phyloP scores from a whole-genome alignment of 2,888 invertebrate genomes.

The Heliconius sara region DNA sequence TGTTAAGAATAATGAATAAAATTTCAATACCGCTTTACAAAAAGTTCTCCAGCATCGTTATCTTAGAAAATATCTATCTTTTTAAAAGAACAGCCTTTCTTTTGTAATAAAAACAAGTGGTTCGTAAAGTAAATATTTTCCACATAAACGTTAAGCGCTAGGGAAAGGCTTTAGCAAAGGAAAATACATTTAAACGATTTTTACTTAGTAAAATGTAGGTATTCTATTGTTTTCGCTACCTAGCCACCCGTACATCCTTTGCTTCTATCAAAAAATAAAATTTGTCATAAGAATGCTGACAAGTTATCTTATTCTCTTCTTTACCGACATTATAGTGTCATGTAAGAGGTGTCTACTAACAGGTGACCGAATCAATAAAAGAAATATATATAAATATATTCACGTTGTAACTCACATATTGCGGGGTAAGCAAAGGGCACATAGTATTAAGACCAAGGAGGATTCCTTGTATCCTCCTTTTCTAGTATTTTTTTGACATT shows the following conservation, averaged over 20 bases:
- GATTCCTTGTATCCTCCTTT: no score
- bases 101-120: slow-evolving; percentile 23
- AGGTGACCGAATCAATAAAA: no score
- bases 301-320: not conserved
- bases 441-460: no score
- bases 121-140: slow-evolving; percentile 20
- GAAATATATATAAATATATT: no score
- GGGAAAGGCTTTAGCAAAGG: slow-evolving; percentile 12
- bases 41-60: slow-evolving; percentile 4
- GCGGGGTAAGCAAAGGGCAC: no score
- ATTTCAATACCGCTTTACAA: not conserved
- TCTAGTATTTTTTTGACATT: no score
- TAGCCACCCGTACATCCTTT: not conserved
- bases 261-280: no score
- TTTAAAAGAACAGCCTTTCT: slow-evolving; percentile 8
- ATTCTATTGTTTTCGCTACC: not conserved
- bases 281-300: not conserved
- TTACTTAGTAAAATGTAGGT: not conserved
- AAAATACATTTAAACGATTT: slow-evolving; percentile 15
- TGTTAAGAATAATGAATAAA: slow-evolving; percentile 18
- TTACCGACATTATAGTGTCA: not conserved
- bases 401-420: no score
- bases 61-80: slow-evolving; percentile 11
- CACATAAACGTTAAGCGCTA: slow-evolving; percentile 1
- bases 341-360: not conserved